Conservation (phyloP, 2,113 vertebrate genomes). For the Xiphophorus hellerii region DNA sequence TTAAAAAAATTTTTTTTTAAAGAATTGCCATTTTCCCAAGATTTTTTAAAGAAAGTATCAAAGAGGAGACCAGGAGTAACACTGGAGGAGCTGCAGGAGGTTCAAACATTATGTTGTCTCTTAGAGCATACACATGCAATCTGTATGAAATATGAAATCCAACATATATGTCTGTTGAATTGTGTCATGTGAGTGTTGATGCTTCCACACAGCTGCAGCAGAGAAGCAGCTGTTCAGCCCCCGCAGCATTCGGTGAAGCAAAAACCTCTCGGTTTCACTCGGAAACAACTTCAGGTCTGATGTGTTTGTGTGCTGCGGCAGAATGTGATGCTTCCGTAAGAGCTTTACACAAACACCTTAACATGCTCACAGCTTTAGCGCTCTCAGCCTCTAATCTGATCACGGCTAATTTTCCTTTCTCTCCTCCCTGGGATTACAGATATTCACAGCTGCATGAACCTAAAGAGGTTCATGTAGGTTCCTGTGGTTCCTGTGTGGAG, state of each 20-base stretch:
- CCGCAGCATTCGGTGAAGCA: neutral
- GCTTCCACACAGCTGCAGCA: neutral
- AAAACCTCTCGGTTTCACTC: neutral
- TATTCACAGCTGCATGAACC: conserved; percentile 36
- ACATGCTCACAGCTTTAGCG: conserved; percentile 37
- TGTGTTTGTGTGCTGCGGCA: neutral
- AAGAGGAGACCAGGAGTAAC: too few relatives aligned
- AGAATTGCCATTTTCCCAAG: too few relatives aligned
- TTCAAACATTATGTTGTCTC: neutral
- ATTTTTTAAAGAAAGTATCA: too few relatives aligned
- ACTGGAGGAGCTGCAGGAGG: neutral
- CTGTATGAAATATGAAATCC: neutral
- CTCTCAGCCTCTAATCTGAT: conserved; percentile 64
- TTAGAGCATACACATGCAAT: neutral
- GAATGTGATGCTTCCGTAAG: conserved; percentile 19
- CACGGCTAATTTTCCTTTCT: conserved; percentile 31
- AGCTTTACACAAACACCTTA: conserved; percentile 32
- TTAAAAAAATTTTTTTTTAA: too few relatives aligned
- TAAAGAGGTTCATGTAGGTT: neutral
- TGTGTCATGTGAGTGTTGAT: neutral
- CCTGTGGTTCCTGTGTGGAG: neutral
- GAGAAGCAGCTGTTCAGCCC: neutral
- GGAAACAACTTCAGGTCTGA: neutral
- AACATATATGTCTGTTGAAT: too few relatives aligned
- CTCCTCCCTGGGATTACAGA: conserved; percentile 45